Percentiles rank a stretch among this genome's conserved stretches.
Evolutionary conservation across 2,888 invertebrate genomes (phyloP).

Genomic region (Pseudanteris insignis): DNA sequence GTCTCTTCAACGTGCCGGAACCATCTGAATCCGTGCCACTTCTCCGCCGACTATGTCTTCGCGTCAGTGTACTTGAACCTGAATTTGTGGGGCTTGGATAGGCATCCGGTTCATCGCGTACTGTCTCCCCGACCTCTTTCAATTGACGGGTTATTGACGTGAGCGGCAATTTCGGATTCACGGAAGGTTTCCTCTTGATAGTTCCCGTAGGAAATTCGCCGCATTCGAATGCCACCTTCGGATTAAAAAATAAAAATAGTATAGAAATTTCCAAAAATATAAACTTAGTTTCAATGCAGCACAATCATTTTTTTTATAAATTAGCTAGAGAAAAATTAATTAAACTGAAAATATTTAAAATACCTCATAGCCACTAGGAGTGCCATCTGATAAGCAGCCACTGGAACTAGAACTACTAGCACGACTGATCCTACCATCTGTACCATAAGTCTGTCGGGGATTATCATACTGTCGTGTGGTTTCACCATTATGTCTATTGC

Average conservation of each 20-base stretch:
- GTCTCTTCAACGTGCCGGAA: slow-evolving; percentile 61
- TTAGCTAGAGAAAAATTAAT: no score
- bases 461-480: slow-evolving; percentile 58
- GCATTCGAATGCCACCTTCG: slow-evolving; percentile 64
- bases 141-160: slow-evolving; percentile 90
- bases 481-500: slow-evolving; percentile 56
- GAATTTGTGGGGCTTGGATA: slow-evolving; percentile 66
- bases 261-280: neutral
- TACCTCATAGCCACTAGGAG: slow-evolving; percentile 77
- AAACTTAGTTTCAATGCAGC: no score
- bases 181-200: slow-evolving; percentile 91
- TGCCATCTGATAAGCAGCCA: slow-evolving; percentile 84
- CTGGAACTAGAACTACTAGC: slow-evolving; percentile 87
- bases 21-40: slow-evolving; percentile 68
- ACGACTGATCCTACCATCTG: slow-evolving; percentile 74
- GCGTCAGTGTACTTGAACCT: slow-evolving; percentile 68
- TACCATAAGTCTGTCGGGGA: slow-evolving; percentile 63
- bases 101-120: slow-evolving; percentile 69
- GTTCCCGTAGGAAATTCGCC: slow-evolving; percentile 73
- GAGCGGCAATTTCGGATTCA: slow-evolving; percentile 89
- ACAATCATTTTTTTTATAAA: no score
- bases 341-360: no score
- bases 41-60: slow-evolving; percentile 71
- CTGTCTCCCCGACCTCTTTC: slow-evolving; percentile 85
- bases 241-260: no score